These are phyloP conservation scores for Synanthedon vespiformis DNA, from an alignment of 2,888 invertebrate species.

Conservation along the genomic window DNA sequence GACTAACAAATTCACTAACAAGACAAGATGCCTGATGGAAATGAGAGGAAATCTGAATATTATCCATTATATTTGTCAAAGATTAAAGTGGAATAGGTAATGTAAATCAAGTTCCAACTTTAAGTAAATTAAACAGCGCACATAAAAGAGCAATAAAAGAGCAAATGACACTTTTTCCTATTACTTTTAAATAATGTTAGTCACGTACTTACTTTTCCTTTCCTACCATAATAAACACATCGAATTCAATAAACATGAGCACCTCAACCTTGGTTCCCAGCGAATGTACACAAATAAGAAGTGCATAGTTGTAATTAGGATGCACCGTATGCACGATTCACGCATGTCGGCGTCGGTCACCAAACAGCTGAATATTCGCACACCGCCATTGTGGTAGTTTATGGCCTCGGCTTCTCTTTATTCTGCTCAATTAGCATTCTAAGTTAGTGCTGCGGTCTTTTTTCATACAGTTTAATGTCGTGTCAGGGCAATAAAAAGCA, in stretches of 20 bases:
- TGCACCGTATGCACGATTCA: constrained; percentile 40
- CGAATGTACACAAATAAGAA: constrained; percentile 17
- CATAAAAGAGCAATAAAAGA: background rate
- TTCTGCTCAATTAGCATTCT: constrained; percentile 61
- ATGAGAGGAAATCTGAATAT: too few species aligned
- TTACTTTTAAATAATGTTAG: background rate
- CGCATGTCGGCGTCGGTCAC: constrained; percentile 48
- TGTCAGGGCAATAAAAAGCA: constrained; percentile 50
- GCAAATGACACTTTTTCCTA: background rate
- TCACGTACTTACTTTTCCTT: background rate
- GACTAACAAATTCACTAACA: too few species aligned
- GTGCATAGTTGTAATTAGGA: constrained; percentile 58
- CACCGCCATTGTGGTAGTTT: constrained; percentile 65
- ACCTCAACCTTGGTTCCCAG: constrained; percentile 15
- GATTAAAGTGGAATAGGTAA: too few species aligned
- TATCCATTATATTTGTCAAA: too few species aligned
- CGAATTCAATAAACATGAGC: constrained; percentile 1
- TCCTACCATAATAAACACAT: background rate
- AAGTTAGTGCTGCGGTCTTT: constrained; percentile 56
- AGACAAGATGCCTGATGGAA: too few species aligned
- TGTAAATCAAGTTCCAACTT: too few species aligned
- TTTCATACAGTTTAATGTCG: constrained; percentile 63
- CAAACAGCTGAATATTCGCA: constrained; percentile 64
- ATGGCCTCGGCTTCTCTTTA: constrained; percentile 64
- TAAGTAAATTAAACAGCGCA: too few species aligned